Evolutionary conservation across 2,888 invertebrate species (phyloP), one percentile per base, ranked within the genome.

Genomic region (Malacosoma neustria): DNA sequence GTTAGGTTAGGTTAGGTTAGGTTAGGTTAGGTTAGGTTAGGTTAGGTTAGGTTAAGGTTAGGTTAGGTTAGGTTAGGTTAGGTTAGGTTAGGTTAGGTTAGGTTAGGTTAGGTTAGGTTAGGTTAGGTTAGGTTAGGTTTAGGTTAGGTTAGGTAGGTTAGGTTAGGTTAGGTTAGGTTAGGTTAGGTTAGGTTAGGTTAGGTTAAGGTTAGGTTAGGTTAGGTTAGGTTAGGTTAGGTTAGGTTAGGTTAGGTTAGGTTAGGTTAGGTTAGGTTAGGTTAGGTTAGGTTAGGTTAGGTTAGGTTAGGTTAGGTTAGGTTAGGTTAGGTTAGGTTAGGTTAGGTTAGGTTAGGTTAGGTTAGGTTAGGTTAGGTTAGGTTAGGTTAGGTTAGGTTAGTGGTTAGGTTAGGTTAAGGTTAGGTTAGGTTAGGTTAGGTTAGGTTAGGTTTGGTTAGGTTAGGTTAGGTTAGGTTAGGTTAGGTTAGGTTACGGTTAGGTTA

Each of bases 41-140:
- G 46, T 43, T 46, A 43, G 43, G 46, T 43, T 47, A 44, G 41
- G 44, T 43, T 46, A 42, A 42, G 46, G 44, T 46, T 46, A 44
- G 46, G 46, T 47, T 47, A 48, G 48, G 48, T 48, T 48, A 48
- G 48, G 48, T 48, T 48, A 48, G 48, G 48, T 48, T 45, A 48
- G 45, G 47, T 48, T 48, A 48, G 48, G 45, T 48, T 48, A 45
- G 47, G 47, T 47, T 47, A 47, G 47, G 44, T 46, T 48, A 45
- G 48, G 48, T 48, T 48, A 48, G 48, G 48, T 48, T 48, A 48
- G 48, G 48, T 48, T 48, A 48, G 48, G 48, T 48, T 48, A 43
- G 44, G 44, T 47, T 42, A 39, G 45, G 42, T 44, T 44, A 40
- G 43, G 40, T 40, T 45, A 42, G 42, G 42, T 41, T 45, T 37